phyloP scores from a whole-genome alignment of 2,797 vertebrate genomes.

The Parambassis ranga region DNA sequence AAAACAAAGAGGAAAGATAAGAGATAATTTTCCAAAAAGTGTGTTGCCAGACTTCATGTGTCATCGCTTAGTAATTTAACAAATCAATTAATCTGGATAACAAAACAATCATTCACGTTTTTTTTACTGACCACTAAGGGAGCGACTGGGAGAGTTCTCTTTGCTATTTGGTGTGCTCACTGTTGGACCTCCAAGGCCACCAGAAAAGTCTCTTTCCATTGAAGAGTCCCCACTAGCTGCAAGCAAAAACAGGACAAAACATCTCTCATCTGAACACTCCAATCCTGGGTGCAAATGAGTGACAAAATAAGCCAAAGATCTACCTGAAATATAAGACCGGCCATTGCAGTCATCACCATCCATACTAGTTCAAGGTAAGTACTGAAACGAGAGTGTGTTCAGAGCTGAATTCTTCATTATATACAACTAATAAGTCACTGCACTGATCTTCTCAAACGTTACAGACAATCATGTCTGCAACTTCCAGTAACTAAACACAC shows the following conservation, averaged over 20 bases:
- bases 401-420: not conserved
- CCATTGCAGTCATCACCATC: conserved; percentile 96
- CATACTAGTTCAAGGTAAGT: conserved; percentile 86
- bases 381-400: conserved; percentile 59
- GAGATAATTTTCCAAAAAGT: not conserved
- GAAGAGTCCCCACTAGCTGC: conserved; percentile 93
- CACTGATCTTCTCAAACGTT: not conserved
- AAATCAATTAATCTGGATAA: no score
- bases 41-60: not conserved
- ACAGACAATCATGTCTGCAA: not conserved
- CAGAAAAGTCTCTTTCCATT: conserved; percentile 96
- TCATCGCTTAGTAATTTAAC: not conserved
- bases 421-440: not conserved
- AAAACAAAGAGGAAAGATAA: not conserved
- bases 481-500: not conserved
- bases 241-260: conserved; percentile 38
- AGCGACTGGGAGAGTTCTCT: conserved; percentile 92
- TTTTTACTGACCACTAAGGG: conserved; percentile 88
- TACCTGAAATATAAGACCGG: conserved; percentile 90
- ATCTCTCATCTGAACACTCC: not conserved
- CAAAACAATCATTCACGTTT: no score
- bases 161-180: conserved; percentile 98
- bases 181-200: conserved; percentile 86
- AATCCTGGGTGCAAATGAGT: not conserved
- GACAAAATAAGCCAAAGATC: conserved; percentile 12